A percentile compares a stretch with the other conserved stretches of the same genome.
Evolutionary conservation across 2,797 vertebrate species (phyloP).

Genomic region (Steatocranus sp.): DNA sequence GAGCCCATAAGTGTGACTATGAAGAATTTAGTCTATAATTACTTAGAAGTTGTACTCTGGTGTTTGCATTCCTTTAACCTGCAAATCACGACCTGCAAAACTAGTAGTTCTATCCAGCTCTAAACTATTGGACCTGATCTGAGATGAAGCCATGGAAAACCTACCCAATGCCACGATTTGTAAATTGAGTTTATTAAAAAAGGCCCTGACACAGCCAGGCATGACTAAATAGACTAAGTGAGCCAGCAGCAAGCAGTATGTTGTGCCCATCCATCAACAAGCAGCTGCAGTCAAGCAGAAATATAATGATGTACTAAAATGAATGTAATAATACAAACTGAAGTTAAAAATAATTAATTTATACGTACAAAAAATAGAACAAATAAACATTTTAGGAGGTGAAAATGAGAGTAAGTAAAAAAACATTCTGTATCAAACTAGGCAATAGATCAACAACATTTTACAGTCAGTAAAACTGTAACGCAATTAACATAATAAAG

Average conservation of each 20-base stretch:
- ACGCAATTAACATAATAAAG: not conserved
- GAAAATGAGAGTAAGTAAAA: not conserved
- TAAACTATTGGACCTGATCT: not conserved
- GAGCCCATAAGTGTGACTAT: not conserved
- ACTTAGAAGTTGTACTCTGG: not conserved
- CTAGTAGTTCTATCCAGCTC: not conserved
- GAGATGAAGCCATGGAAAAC: not conserved
- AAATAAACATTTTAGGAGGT: not conserved
- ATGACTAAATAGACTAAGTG: not conserved
- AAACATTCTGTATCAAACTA: not conserved
- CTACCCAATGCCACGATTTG: not conserved
- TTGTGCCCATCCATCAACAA: not conserved
- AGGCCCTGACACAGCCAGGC: not conserved
- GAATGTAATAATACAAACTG: not conserved
- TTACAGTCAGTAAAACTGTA: not conserved
- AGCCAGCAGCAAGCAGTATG: not conserved
- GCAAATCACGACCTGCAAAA: not conserved
- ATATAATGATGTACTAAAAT: not conserved
- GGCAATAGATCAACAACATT: not conserved
- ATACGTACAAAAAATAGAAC: not conserved
- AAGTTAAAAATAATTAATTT: not conserved
- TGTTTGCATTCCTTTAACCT: not conserved
- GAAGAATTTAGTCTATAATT: not conserved
- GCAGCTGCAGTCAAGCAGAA: not conserved
- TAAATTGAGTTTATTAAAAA: not conserved